Base-by-base conservation (phyloP, 2,888 invertebrate genomes). In the Hesperia comma region DNA sequence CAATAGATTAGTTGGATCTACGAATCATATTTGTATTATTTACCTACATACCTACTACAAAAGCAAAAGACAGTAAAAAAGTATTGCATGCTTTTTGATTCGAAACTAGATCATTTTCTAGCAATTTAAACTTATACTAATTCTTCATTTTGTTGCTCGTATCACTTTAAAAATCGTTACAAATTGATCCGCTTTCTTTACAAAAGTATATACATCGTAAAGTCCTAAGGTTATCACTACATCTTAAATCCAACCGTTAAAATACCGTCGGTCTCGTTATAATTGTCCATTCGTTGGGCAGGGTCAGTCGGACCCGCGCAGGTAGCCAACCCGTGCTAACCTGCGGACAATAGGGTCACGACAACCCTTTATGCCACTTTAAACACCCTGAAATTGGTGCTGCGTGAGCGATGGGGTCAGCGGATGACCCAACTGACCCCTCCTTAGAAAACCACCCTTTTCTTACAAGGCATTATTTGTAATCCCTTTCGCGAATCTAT, bases 401-500 rank as follows among this genome's bases (percentile, higher is more conserved):
- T 88, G 83, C 90, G 86, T 92, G 92, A 92, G 88, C 81, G 88
- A 92, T 91, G 87, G 91, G 93, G 93, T 93, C 93, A 92, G 78
- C 84, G 70, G 83, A 82, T 93, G 92, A 92, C 90, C 90, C 81
- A 68, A 83, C 86, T 92, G 92, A 92, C 92, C 90, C 81, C 77
- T 81, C 76, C 83, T 83, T 84, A 81, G 74, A 87, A 87, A 77
- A 73, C 82, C 78, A 89, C 86, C 92, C 92, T 81, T 91, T 92
- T 88, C 89, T 90, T 89, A 87, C 87, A 89, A 85, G 83, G 81
- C 81, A 93, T 93, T 93, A 93, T 93, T 93, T 92, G 93, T 91
- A 91, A 90, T 90, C 90, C 93, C 92, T 93, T 91, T 89, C 85
- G 93, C 93, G 93, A 93, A 93, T 93, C 93, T 93, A 93, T 93